A percentile compares a stretch with the other conserved stretches of the same genome.
These are phyloP conservation scores for Metaphire vulgaris DNA, from an alignment of 1,140 invertebrate genomes.

Conservation along the genomic window DNA sequence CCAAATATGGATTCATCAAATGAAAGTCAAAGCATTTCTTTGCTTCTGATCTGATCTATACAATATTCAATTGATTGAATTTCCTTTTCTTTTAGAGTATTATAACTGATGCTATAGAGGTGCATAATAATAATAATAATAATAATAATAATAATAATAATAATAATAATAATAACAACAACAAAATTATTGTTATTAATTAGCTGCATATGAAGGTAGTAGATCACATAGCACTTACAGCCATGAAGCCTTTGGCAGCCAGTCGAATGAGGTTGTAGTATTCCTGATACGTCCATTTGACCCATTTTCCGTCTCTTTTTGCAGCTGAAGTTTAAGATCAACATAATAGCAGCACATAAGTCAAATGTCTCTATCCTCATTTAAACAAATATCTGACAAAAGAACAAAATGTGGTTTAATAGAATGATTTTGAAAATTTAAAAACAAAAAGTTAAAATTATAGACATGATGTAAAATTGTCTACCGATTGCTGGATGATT, in stretches of 20 bases:
- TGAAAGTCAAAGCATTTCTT: too few relatives aligned
- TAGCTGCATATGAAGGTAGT: not conserved
- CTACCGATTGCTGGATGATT: conserved; percentile 61
- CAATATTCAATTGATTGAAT: not conserved
- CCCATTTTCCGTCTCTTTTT: conserved; percentile 45
- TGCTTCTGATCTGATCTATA: not conserved
- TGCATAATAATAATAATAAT: too few relatives aligned
- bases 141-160: not conserved
- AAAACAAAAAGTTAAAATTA: not conserved
- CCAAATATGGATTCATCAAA: too few relatives aligned
- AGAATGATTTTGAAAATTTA: not conserved
- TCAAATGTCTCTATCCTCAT: too few relatives aligned
- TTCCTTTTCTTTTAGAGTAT: not conserved
- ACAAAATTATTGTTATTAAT: not conserved
- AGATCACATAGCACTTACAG: conserved; percentile 34
- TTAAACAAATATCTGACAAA: too few relatives aligned
- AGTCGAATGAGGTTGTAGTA: conserved; percentile 67
- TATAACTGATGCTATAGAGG: not conserved
- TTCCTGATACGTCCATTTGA: conserved; percentile 68
- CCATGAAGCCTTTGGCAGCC: conserved; percentile 77
- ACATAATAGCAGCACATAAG: not conserved
- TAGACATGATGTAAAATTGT: not conserved
- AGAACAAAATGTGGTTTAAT: not conserved
- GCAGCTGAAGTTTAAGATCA: not conserved
- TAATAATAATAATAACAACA: not conserved